These are phyloP conservation scores for Sussaba pulchella DNA, from an alignment of 2,888 invertebrate species.

Conservation along the genomic window DNA sequence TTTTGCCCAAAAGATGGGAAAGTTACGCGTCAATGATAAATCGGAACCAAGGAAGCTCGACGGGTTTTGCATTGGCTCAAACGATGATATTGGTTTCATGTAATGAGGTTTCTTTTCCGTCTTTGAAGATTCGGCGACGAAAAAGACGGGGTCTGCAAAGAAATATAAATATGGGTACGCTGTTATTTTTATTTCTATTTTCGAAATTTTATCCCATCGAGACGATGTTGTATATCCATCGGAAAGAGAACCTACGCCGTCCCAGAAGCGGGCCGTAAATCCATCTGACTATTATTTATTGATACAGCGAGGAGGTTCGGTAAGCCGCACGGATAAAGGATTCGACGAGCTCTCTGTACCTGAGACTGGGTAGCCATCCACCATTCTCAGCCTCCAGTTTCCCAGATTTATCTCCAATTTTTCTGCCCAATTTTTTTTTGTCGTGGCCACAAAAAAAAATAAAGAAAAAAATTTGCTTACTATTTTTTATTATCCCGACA, in stretches of 20 bases:
- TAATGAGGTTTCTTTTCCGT: background rate
- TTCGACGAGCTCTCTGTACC: constrained; percentile 16
- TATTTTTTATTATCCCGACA: no score
- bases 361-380: constrained; percentile 7
- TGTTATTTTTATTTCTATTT: constrained; percentile 27
- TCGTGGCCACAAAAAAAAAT: no score
- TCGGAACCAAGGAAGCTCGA: background rate
- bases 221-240: constrained; percentile 11
- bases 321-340: constrained; percentile 43
- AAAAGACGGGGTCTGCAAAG: background rate
- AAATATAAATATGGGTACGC: constrained; percentile 9
- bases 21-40: background rate
- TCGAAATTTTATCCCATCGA: constrained; percentile 5
- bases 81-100: constrained; percentile 1
- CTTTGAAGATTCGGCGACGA: background rate
- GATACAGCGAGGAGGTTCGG: constrained; percentile 37
- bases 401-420: background rate
- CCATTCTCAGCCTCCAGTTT: constrained; percentile 6
- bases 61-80: background rate
- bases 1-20: background rate
- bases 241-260: constrained; percentile 1
- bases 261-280: constrained; percentile 33
- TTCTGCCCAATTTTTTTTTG: background rate
- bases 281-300: constrained; percentile 46
- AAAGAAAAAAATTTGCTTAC: no score